Evolutionary conservation across 2,888 invertebrate species (phyloP).

Genomic region (Acronicta aceris): DNA sequence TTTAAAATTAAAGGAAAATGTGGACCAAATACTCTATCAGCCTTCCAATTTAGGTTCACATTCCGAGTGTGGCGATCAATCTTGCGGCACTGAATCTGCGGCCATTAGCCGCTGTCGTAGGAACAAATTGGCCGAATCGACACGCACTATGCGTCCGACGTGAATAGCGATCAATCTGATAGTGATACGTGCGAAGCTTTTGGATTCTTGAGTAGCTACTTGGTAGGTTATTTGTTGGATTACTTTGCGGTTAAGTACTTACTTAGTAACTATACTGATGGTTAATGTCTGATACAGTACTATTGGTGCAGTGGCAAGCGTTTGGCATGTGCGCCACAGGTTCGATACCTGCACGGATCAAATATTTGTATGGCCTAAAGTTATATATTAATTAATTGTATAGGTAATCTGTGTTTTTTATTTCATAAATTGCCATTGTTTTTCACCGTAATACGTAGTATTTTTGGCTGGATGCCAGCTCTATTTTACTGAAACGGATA

Average conservation of each 20-base stretch:
- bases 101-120: conserved; percentile 49
- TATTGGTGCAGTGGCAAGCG: too few relatives aligned
- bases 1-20: background rate
- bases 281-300: too few relatives aligned
- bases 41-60: conserved; percentile 8
- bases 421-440: background rate
- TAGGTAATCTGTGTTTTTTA: too few relatives aligned
- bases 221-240: background rate
- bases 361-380: too few relatives aligned
- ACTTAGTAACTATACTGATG: too few relatives aligned
- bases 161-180: conserved; percentile 23
- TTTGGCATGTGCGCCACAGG: too few relatives aligned
- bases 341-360: too few relatives aligned
- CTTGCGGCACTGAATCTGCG: conserved; percentile 33
- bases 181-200: conserved; percentile 10
- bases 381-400: too few relatives aligned
- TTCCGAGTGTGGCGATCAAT: conserved; percentile 38
- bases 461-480: background rate
- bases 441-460: background rate
- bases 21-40: background rate
- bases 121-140: conserved; percentile 58
- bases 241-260: background rate
- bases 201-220: conserved; percentile 15
- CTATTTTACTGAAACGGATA: too few relatives aligned
- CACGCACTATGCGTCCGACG: conserved; percentile 25